Conservation (phyloP, 1,140 invertebrate genomes). For the Drosophila pseudoobscura region DNA sequence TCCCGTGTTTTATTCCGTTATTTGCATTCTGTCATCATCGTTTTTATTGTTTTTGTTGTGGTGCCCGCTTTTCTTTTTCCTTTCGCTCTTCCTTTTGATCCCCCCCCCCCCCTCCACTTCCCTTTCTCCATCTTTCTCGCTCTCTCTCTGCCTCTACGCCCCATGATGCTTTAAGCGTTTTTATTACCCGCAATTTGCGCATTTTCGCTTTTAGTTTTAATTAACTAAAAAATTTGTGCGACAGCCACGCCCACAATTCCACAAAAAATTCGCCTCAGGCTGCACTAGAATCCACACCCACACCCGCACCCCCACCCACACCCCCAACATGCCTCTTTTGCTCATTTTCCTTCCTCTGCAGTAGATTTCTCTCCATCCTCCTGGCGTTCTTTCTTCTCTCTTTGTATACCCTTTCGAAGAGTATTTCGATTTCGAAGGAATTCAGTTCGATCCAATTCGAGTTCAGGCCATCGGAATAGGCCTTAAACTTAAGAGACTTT, state of each 20-base stretch:
- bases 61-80: conserved; percentile 25
- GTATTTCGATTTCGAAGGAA: too few species aligned
- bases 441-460: too few species aligned
- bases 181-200: conserved; percentile 77
- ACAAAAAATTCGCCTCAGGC: conserved; percentile 31
- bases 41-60: conserved; percentile 12
- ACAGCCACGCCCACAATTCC: conserved; percentile 24
- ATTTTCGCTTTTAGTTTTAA: conserved; percentile 80
- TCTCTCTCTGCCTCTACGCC: not conserved
- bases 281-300: too few species aligned
- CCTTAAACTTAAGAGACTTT: too few species aligned
- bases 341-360: conserved; percentile 15
- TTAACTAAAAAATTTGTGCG: conserved; percentile 71
- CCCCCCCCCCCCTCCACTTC: not conserved
- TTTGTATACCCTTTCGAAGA: too few species aligned
- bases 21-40: conserved; percentile 58
- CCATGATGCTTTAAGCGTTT: conserved; percentile 57
- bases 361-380: conserved; percentile 16
- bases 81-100: conserved; percentile 1
- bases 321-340: not conserved
- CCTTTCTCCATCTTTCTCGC: not conserved
- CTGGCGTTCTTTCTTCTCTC: too few species aligned
- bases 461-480: too few species aligned
- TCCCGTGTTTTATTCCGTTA: conserved; percentile 22
- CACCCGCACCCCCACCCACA: too few species aligned